A percentile compares a stretch with the other conserved stretches of the same genome.
Evolutionary conservation across 1,140 invertebrate genomes (phyloP).

Genomic region (Heliconius hermathena): DNA sequence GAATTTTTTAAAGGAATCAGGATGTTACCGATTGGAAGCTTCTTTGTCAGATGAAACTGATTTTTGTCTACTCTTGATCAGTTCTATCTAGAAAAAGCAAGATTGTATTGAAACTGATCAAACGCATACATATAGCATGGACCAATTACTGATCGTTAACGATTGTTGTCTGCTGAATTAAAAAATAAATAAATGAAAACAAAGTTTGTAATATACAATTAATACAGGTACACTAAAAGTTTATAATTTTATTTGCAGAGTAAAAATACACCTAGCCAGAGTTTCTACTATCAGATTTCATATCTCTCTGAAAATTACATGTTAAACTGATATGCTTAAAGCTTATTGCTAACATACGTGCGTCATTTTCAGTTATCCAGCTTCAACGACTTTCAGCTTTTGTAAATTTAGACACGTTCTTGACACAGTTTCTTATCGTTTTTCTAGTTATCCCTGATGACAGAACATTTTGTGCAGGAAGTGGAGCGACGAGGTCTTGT

Average conservation of each 20-base stretch:
- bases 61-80: conserved; percentile 15
- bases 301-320: background rate
- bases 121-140: background rate
- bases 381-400: conserved; percentile 33
- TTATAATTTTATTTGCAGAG: background rate
- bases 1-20: background rate
- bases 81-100: conserved; percentile 25
- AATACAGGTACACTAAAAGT: too few species aligned
- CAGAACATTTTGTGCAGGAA: conserved; percentile 45
- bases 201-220: too few species aligned
- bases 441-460: conserved; percentile 46
- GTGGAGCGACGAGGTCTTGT: conserved; percentile 39
- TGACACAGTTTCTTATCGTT: conserved; percentile 59
- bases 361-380: conserved; percentile 14
- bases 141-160: background rate
- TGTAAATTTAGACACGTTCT: conserved; percentile 47
- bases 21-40: conserved; percentile 1
- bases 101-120: conserved; percentile 13
- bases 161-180: background rate
- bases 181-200: too few species aligned
- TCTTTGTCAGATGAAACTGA: background rate
- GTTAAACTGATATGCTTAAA: conserved; percentile 8
- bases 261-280: background rate
- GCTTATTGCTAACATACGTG: conserved; percentile 12
- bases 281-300: conserved; percentile 1